These are phyloP conservation scores for Megalurothrips usitatus DNA, from an alignment of 2,888 invertebrate genomes.

Conservation along the genomic window DNA sequence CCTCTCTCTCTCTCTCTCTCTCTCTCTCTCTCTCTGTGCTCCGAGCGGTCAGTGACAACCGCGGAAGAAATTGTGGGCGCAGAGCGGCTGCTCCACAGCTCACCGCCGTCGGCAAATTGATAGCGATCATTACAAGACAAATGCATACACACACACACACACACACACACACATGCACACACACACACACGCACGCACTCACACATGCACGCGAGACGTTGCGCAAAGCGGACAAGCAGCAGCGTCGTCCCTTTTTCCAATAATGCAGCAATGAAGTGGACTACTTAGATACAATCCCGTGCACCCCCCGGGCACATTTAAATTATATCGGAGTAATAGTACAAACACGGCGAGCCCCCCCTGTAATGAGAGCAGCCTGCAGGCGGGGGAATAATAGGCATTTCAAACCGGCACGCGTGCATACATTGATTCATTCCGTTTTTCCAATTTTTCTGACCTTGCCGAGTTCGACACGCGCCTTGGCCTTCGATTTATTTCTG, in stretches of 20 bases:
- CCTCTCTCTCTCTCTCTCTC: too few relatives aligned
- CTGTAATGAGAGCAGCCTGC: neutral
- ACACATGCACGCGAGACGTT: neutral
- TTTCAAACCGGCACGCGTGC: neutral
- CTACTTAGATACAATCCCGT: neutral
- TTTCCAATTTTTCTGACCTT: neutral
- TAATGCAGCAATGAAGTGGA: neutral
- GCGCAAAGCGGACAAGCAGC: too few relatives aligned
- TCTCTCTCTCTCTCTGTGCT: too few relatives aligned
- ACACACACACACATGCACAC: neutral
- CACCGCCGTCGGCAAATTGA: neutral
- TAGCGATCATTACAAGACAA: neutral
- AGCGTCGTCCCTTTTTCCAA: neutral
- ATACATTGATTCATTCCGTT: neutral
- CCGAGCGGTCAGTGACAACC: neutral
- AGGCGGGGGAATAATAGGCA: neutral
- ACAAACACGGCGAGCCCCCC: neutral
- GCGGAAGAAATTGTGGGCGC: neutral
- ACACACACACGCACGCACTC: too few relatives aligned
- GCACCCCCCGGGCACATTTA: neutral
- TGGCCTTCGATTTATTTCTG: too few relatives aligned
- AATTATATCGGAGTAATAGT: slow-evolving; percentile 8
- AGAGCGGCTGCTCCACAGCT: neutral
- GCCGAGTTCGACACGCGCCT: too few relatives aligned
- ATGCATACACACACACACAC: neutral